These are phyloP conservation scores for Hemitrygon akajei DNA, from an alignment of 2,797 vertebrate species.

Conservation along the genomic window DNA sequence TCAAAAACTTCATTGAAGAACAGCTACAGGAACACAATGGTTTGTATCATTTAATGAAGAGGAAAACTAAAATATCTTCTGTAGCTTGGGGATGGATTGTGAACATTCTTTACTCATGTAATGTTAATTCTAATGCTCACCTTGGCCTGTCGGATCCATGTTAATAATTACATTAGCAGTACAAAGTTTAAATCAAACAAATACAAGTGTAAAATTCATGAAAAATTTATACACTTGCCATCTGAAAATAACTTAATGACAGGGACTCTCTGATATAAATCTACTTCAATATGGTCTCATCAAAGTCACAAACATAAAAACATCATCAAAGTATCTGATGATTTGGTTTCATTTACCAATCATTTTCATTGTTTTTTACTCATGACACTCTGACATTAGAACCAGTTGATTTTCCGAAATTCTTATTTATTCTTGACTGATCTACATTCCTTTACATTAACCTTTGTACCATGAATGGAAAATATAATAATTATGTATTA, in stretches of 20 bases:
- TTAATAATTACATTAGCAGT: constrained; percentile 39
- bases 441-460: neutral
- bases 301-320: too few relatives aligned
- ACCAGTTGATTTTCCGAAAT: neutral
- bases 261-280: neutral
- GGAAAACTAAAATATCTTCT: neutral
- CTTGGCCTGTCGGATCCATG: neutral
- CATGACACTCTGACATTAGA: too few relatives aligned
- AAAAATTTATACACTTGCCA: neutral
- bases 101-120: neutral
- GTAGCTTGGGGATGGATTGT: neutral
- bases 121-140: neutral
- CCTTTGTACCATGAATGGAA: neutral
- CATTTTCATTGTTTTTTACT: too few relatives aligned
- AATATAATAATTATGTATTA: neutral
- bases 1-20: neutral
- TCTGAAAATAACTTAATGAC: neutral
- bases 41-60: neutral
- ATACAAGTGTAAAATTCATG: neutral
- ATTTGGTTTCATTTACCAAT: too few relatives aligned
- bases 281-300: neutral
- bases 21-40: neutral
- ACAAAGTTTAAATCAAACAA: constrained; percentile 35
- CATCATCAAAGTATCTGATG: neutral
- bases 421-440: neutral